Evolutionary conservation across 2,797 vertebrate species (phyloP), one percentile per base, ranked within the genome.

Genomic region (Heteromormyrus szaboi): DNA sequence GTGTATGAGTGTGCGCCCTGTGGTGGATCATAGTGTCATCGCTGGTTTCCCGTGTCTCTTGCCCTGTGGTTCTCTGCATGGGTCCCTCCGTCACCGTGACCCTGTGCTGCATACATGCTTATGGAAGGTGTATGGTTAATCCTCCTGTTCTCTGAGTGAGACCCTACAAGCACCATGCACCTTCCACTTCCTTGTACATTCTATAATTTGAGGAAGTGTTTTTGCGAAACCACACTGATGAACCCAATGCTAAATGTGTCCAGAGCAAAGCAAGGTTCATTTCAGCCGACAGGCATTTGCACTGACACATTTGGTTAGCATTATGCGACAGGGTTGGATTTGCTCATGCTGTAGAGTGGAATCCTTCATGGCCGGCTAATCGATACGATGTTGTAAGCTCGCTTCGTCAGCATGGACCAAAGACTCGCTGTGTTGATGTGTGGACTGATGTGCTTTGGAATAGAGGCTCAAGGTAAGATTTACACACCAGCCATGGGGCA

Each of bases 381-480:
- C 17, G 76, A 81, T 41, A 19, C 3, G 37, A 25, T 48, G 41
- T 19, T 84, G 81, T 93, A 2, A 9, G 44, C 88, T 88, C 37
- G 19, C 54, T 25, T 17, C 33, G 17, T 48, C 25, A 68, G 48
- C 22, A 88, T 48, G 81, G 81, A 51, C 41, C 44, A 14, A 48
- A 85, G 14, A 92, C 90, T 90, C n/a, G 89, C 90, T 90, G 29
- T 91, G 29, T 76, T 85, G 8, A 50, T 83, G 6, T 62, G 90
- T 56, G 29, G 37, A 0, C 86, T 90, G 81, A 29, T 89, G 1
- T 91, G 85, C 53, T 88, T 54, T 54, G 87, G 56, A 90, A 68
- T 12, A 11, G 0, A 5, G 1, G 0, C 2, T 89, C 44, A 46
- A 92, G 62, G 95, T 95, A 93, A 94, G 94, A 1, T 41, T 72